Conservation (phyloP, 2,113 vertebrate genomes). For the Gallinago paraguaiae region DNA sequence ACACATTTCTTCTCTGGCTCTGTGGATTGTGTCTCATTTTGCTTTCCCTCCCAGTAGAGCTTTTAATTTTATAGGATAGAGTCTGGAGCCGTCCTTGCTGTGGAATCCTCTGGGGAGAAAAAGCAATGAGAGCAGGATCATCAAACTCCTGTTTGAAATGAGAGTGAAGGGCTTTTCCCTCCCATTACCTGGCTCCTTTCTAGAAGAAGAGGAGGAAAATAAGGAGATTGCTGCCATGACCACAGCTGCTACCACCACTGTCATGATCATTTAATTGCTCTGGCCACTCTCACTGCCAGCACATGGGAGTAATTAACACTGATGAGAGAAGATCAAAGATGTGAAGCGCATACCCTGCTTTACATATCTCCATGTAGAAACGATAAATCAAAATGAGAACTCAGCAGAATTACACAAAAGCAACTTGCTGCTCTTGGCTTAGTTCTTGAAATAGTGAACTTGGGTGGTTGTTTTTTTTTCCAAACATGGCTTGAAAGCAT, state of each 20-base stretch:
- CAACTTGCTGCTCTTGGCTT: not conserved
- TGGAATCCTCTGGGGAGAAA: not conserved
- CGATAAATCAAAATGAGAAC: not conserved
- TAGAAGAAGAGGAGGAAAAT: not conserved
- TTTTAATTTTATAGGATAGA: not conserved
- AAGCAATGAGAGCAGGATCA: not conserved
- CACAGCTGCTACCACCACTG: not conserved
- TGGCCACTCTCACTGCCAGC: not conserved
- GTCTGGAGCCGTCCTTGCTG: not conserved
- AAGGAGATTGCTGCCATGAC: not conserved
- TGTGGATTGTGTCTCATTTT: not conserved
- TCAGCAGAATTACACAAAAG: not conserved
- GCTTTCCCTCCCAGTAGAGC: not conserved
- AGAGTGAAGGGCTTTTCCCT: not conserved
- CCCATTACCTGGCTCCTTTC: not conserved
- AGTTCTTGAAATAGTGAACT: not conserved
- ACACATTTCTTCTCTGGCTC: not conserved
- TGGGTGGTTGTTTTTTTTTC: not conserved
- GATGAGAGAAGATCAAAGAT: not conserved
- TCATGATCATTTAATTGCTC: not conserved
- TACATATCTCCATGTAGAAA: not conserved
- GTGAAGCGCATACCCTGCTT: not conserved
- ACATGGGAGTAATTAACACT: slow-evolving; percentile 31
- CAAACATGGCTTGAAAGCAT: not conserved
- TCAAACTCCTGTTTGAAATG: not conserved